Base-by-base conservation (phyloP, 2,113 vertebrate genomes). In the Tetrao urogallus region DNA sequence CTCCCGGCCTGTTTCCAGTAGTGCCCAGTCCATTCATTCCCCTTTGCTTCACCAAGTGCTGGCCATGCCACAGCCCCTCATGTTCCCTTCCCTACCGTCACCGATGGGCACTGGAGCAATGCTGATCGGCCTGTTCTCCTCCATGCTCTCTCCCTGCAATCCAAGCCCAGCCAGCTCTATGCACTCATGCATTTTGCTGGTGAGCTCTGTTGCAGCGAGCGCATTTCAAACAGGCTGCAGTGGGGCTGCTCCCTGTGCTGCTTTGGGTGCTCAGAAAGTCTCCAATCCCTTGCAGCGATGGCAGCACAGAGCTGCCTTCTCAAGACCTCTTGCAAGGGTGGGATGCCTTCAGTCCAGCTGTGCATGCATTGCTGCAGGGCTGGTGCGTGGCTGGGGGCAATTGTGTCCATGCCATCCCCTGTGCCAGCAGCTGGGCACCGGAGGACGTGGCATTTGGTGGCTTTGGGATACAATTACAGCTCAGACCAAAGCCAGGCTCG, bases 391-490 rank as follows among this genome's bases (percentile, higher is more conserved):
- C 45, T 20, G 25, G 30, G 47, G 66, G 3, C 13, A 2, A 57
- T 40, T 27, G 71, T 5, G 32, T 18, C 65, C 4, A 1, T 63
- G 76, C 18, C 45, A 52, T 24, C 24, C 47, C 45, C 40, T 45
- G 40, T 6, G 5, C 63, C 25, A 16, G 17, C 50, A 57, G 75
- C 38, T 6, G 5, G 20, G 64, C 40, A 56, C 61, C 32, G 38
- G 66, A 48, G 74, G n/a, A 70, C 7, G 1, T 0, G 0, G 64
- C 38, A 60, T 18, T 7, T 1, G 9, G 32, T 52, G 71, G 66
- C 22, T 91, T 86, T 54, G n/a, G 58, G 34, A 27, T 80, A 24
- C 79, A 66, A n/a, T 30, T 16, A 0, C 1, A 48, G n/a, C 1
- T 27, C 85, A 82, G 57, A 43, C 20, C 80, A 74, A 86, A 38